Percentiles rank a stretch among this genome's conserved stretches.
Evolutionary conservation across 2,797 vertebrate genomes (phyloP).

Genomic region (Clarias pachynema): DNA sequence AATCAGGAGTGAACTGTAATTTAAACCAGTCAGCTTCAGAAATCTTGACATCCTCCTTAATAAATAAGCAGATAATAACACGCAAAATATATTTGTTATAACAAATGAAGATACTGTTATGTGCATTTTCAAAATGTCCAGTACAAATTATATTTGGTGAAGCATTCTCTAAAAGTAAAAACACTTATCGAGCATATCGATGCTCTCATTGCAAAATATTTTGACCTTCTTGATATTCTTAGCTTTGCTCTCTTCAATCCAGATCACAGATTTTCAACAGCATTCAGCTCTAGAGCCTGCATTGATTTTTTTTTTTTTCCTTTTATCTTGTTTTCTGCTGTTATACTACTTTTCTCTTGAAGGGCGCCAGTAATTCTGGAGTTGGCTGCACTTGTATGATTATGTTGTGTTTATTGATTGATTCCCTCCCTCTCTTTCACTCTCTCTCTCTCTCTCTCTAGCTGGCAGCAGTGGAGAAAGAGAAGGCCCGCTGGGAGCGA

Average conservation of each 20-base stretch:
- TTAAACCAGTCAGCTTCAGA: neutral
- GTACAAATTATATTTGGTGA: neutral
- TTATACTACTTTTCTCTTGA: neutral
- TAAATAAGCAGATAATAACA: neutral
- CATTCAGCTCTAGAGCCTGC: neutral
- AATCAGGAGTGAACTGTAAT: neutral
- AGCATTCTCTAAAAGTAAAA: neutral
- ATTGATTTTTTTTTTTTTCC: neutral
- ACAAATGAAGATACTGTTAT: neutral
- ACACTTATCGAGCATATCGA: neutral
- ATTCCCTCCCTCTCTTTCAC: neutral
- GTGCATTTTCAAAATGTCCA: neutral
- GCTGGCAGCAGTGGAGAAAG: constrained; percentile 91
- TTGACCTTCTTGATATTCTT: neutral
- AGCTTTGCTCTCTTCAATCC: neutral
- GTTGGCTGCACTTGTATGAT: neutral
- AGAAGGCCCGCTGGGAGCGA: constrained; percentile 95
- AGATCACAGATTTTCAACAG: neutral
- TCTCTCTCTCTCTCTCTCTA: constrained; percentile 58
- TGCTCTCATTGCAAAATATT: neutral
- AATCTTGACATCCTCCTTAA: neutral
- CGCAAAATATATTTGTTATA: neutral
- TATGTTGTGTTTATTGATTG: constrained; percentile 23
- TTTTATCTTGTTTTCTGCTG: neutral
- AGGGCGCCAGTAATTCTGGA: neutral